Evolutionary conservation across 1,140 invertebrate genomes (phyloP).

Genomic region (Leptoteleia sp.): DNA sequence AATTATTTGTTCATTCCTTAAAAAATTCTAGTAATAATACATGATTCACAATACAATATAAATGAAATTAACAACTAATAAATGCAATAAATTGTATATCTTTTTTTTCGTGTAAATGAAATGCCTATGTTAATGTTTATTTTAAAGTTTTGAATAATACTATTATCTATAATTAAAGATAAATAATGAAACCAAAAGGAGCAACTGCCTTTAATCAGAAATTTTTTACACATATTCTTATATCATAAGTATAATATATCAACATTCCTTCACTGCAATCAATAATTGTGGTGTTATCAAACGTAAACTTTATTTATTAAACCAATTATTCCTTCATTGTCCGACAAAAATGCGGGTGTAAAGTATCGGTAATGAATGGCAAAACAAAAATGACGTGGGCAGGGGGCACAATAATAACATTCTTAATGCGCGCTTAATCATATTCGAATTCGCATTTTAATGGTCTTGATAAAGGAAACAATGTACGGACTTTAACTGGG

Average conservation of each 20-base stretch:
- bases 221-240: constrained; percentile 44
- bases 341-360: constrained; percentile 13
- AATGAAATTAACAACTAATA: no score
- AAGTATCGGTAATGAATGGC: constrained; percentile 16
- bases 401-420: constrained; percentile 16
- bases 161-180: no score
- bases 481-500: constrained; percentile 16
- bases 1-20: no score
- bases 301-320: constrained; percentile 16
- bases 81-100: no score
- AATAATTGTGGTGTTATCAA: constrained; percentile 27
- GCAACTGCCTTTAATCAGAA: no score
- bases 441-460: constrained; percentile 32
- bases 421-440: constrained; percentile 26
- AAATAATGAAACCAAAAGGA: no score
- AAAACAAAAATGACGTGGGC: not conserved
- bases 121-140: no score
- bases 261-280: not conserved
- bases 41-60: no score
- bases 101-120: no score
- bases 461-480: constrained; percentile 39
- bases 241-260: not conserved
- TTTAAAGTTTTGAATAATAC: no score
- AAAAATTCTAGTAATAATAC: no score
- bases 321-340: constrained; percentile 30